phyloP scores from a whole-genome alignment of 2,113 vertebrate species.

The Daboia siamensis region DNA sequence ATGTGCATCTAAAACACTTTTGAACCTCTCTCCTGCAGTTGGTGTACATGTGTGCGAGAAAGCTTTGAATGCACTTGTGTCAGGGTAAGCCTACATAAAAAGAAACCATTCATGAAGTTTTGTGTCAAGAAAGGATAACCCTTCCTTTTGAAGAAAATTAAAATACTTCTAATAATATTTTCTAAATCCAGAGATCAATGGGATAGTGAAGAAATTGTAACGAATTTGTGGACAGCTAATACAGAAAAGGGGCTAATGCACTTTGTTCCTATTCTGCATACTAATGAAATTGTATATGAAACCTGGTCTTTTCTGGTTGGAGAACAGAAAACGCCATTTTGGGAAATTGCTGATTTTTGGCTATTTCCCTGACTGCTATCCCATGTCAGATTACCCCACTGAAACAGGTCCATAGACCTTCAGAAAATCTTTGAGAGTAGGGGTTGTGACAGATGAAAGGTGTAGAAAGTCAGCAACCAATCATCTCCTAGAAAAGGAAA shows the following conservation, averaged over 20 bases:
- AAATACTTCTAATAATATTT: not conserved
- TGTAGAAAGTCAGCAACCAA: too few relatives aligned
- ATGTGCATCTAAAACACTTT: not conserved
- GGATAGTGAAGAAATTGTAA: not conserved
- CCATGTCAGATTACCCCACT: not conserved
- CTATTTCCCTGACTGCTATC: not conserved
- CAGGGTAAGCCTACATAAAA: not conserved
- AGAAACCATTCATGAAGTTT: not conserved
- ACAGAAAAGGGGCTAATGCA: not conserved
- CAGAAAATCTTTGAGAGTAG: not conserved
- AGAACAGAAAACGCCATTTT: not conserved
- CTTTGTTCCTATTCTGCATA: not conserved
- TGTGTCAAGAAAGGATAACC: not conserved
- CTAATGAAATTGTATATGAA: not conserved
- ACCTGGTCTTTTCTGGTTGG: not conserved
- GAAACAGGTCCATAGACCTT: not conserved
- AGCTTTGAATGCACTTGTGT: not conserved
- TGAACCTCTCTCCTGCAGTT: not conserved
- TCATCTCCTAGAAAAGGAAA: too few relatives aligned
- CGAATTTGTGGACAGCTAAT: not conserved
- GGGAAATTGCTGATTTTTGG: not conserved
- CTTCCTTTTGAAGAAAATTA: not conserved
- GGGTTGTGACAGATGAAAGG: not conserved
- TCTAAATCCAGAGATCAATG: not conserved
- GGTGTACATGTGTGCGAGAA: not conserved